Evolutionary conservation across 2,888 invertebrate genomes (phyloP), one percentile per base, ranked within the genome.

Genomic region (Idaea biselata): DNA sequence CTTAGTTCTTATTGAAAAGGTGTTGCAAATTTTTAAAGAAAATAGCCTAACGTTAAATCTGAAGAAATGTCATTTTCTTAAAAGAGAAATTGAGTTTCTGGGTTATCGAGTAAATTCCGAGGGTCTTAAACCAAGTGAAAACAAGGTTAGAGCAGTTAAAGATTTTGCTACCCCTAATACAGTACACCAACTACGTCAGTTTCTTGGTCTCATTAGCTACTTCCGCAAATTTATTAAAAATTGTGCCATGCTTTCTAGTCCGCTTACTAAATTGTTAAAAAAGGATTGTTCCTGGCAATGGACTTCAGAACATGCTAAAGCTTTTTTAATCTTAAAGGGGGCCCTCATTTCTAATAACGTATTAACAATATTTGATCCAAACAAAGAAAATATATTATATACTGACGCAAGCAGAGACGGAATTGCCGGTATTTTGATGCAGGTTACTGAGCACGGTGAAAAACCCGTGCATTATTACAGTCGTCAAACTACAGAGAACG

Each of bases 361-460:
- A 1, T 58, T 74, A 7, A 25, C 63, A 6, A 65, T 80, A 16
- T 79, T 68, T 60, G 72, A 79, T 59, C 73, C 70, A 0, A 60
- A 59, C 0, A 68, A 66, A 7, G 60, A 67, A 55, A 68, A 65
- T 8, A 69, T 80, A 18, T 61, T 80, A 0, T 82, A 82, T 59
- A 82, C 82, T 0, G 83, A 83, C 58, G 83, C 83, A 0, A 79
- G 81, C 64, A 55, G 74, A 6, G 67, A 73, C 0, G 81, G 83
- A 5, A 18, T 81, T 16, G 78, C 77, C 8, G 76, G 79, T 7
- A n/a, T 60, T 16, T 57, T 16, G 60, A 58, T 1, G 14, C 58
- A 54, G 58, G 54, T 7, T 18, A 59, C 58, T 5, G 18, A 58
- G n/a, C 8, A 31, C 0, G 59, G 61, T 8, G 61, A 64, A 58